phyloP scores from a whole-genome alignment of 2,888 invertebrate genomes.

The Catocala fraxini region DNA sequence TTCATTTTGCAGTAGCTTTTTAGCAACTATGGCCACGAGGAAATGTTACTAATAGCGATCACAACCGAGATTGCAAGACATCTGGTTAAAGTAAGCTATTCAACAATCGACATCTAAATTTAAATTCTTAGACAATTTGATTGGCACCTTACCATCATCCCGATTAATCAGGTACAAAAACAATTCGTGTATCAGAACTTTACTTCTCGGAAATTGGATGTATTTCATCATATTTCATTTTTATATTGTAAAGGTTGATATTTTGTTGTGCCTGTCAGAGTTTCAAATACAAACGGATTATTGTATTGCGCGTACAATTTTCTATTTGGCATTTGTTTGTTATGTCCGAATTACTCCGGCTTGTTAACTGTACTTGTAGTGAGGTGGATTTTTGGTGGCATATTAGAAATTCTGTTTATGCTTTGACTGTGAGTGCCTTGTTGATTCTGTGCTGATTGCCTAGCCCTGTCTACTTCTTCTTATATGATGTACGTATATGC shows the following conservation, averaged over 20 bases:
- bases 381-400: not conserved
- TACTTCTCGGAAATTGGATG: slow-evolving; percentile 1
- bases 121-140: no score
- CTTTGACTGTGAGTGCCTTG: no score
- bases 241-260: slow-evolving; percentile 1
- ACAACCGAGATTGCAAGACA: no score
- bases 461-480: no score
- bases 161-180: not conserved
- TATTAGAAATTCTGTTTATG: no score
- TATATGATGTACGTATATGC: no score
- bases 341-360: not conserved
- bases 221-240: slow-evolving; percentile 6
- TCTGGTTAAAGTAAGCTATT: no score
- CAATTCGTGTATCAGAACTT: not conserved
- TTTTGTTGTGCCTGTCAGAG: slow-evolving; percentile 1
- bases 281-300: slow-evolving; percentile 4
- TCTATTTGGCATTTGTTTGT: not conserved
- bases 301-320: not conserved
- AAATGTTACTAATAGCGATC: no score
- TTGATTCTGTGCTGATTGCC: no score
- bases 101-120: no score
- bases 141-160: not conserved
- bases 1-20: no score
- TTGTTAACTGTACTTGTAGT: not conserved
- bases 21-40: no score